Evolutionary conservation across 2,888 invertebrate genomes (phyloP).

Genomic region (Crepidodera aurea): DNA sequence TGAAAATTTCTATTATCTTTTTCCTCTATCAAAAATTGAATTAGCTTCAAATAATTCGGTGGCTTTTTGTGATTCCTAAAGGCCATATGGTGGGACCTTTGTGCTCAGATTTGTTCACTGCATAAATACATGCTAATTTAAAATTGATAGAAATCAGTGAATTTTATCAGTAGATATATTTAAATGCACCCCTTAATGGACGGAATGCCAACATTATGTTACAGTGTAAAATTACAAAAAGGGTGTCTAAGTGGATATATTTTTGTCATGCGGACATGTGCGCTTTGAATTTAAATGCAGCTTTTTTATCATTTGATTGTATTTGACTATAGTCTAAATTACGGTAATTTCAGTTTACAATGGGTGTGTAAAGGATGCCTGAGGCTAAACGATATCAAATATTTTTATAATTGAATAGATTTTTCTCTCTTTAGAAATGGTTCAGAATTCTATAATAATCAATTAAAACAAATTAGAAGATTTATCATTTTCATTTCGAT

Average conservation of each 20-base stretch:
- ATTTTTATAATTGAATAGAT: too few species aligned
- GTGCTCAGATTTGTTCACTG: slow-evolving; percentile 21
- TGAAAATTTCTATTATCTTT: neutral
- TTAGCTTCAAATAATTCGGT: neutral
- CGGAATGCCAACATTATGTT: slow-evolving; percentile 31
- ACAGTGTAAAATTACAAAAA: slow-evolving; percentile 39
- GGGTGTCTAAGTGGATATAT: slow-evolving; percentile 31
- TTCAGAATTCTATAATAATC: too few species aligned
- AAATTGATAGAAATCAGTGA: slow-evolving; percentile 45
- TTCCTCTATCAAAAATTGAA: neutral
- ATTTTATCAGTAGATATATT: slow-evolving; percentile 37
- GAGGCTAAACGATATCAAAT: neutral
- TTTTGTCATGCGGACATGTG: slow-evolving; percentile 29
- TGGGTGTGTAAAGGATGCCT: neutral
- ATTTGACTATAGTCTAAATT: slow-evolving; percentile 2
- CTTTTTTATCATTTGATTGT: slow-evolving; percentile 6
- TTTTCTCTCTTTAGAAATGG: too few species aligned
- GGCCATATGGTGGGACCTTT: slow-evolving; percentile 8
- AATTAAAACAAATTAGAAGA: too few species aligned
- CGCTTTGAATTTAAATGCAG: slow-evolving; percentile 17
- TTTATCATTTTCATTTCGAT: too few species aligned
- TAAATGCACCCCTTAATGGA: slow-evolving; percentile 43
- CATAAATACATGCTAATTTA: slow-evolving; percentile 43
- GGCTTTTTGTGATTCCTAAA: neutral
- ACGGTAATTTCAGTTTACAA: neutral